phyloP scores from a whole-genome alignment of 2,797 vertebrate species.

The Gymnoscopelus braueri region DNA sequence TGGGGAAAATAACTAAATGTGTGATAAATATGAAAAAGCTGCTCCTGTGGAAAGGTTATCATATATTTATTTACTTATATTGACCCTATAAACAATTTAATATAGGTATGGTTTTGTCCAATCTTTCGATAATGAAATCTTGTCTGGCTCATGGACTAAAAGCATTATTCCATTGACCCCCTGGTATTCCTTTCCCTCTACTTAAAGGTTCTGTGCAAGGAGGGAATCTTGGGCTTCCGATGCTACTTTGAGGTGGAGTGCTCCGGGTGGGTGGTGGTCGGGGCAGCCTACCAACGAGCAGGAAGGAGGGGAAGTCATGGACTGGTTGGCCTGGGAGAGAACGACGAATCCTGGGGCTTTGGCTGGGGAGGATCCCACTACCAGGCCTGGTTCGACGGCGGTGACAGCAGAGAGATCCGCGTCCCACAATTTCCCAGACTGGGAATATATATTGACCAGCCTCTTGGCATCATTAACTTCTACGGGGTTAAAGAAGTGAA shows the following conservation, averaged over 20 bases:
- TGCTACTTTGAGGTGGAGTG: constrained; percentile 75
- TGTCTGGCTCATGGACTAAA: no score
- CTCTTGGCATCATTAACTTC: constrained; percentile 70
- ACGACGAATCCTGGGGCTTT: constrained; percentile 75
- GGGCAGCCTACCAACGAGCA: constrained; percentile 56
- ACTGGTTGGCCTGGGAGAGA: constrained; percentile 73
- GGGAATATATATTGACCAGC: constrained; percentile 74
- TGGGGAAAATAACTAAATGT: no score
- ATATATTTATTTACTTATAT: no score
- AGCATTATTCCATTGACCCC: background rate
- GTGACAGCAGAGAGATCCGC: constrained; percentile 14
- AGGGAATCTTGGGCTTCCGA: constrained; percentile 68
- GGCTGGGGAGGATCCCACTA: constrained; percentile 75
- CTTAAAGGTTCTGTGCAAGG: constrained; percentile 72
- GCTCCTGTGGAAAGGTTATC: no score
- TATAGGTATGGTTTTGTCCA: no score
- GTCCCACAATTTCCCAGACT: constrained; percentile 51
- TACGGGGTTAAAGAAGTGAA: constrained; percentile 67
- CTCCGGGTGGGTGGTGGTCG: constrained; percentile 67
- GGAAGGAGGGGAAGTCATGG: constrained; percentile 65
- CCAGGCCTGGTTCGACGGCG: constrained; percentile 63
- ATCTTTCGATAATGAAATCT: no score
- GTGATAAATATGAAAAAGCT: no score
- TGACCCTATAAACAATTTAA: no score
- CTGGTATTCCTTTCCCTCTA: background rate